Percentiles rank a stretch among this genome's conserved stretches.
Evolutionary conservation across 1,140 invertebrate genomes (phyloP).

Genomic region (Episyrphus balteatus): DNA sequence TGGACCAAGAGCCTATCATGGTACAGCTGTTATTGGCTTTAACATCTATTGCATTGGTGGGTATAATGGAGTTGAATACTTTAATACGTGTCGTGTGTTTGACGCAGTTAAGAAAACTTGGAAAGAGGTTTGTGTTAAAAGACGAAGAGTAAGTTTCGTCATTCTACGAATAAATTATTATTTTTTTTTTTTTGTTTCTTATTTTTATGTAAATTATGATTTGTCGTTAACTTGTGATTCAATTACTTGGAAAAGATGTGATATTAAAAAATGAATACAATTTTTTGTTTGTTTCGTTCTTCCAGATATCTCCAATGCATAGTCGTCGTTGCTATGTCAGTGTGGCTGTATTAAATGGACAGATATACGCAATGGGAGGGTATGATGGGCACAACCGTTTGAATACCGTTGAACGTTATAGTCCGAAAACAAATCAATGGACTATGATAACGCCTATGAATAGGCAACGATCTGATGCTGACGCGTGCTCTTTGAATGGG

Average conservation of each 20-base stretch:
- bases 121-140: conserved; percentile 43
- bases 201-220: background rate
- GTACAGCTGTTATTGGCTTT: conserved; percentile 54
- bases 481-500: conserved; percentile 51
- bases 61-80: conserved; percentile 62
- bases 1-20: conserved; percentile 63
- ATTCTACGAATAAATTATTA: too few relatives aligned
- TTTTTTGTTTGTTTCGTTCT: conserved; percentile 40
- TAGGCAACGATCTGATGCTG: conserved; percentile 67
- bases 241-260: background rate
- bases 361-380: conserved; percentile 77
- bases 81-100: conserved; percentile 58
- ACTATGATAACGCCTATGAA: conserved; percentile 72
- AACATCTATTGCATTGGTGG: conserved; percentile 69
- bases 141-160: too few relatives aligned
- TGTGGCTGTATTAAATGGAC: conserved; percentile 50
- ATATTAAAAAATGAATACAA: background rate
- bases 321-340: conserved; percentile 52
- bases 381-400: conserved; percentile 74
- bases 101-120: conserved; percentile 53
- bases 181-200: too few relatives aligned
- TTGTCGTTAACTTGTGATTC: background rate
- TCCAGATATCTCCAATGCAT: conserved; percentile 46
- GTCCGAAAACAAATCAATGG: conserved; percentile 66
- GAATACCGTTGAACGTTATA: conserved; percentile 60